These are phyloP conservation scores for Fukomys damarensis DNA, from an alignment of 2,113 vertebrate genomes.

Conservation along the genomic window DNA sequence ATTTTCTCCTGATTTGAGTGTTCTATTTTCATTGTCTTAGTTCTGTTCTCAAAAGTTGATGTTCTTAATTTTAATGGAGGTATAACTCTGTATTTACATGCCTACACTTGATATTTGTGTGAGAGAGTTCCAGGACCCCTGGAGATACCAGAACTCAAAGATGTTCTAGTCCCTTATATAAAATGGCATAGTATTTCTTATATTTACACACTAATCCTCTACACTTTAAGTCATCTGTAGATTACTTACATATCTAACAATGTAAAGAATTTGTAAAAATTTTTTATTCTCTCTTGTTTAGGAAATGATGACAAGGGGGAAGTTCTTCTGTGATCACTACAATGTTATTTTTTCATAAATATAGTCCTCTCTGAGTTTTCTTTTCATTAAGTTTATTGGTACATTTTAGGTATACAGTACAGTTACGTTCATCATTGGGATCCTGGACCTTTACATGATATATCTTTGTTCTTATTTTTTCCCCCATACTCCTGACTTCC, in stretches of 20 bases:
- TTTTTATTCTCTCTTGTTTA: background rate
- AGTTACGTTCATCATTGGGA: too few relatives aligned
- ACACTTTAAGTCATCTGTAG: background rate
- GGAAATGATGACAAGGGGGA: background rate
- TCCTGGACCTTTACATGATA: too few relatives aligned
- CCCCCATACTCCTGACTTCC: too few relatives aligned
- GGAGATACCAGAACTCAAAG: too few relatives aligned
- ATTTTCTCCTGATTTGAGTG: slow-evolving; percentile 3
- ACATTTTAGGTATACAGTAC: too few relatives aligned
- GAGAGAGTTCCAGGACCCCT: background rate
- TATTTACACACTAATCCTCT: background rate
- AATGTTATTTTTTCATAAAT: background rate
- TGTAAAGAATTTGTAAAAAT: background rate
- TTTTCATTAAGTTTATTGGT: too few relatives aligned
- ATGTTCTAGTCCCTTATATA: background rate
- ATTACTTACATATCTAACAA: background rate
- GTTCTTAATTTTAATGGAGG: slow-evolving; percentile 1
- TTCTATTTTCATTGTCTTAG: background rate
- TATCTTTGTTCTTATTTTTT: too few relatives aligned
- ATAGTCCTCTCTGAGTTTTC: too few relatives aligned
- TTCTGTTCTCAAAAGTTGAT: background rate
- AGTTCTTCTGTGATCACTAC: background rate
- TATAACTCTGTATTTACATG: background rate
- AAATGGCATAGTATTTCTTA: background rate
- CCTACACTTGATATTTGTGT: background rate